Base-by-base conservation (phyloP, 2,888 invertebrate genomes). In the Autographa pulchrina region DNA sequence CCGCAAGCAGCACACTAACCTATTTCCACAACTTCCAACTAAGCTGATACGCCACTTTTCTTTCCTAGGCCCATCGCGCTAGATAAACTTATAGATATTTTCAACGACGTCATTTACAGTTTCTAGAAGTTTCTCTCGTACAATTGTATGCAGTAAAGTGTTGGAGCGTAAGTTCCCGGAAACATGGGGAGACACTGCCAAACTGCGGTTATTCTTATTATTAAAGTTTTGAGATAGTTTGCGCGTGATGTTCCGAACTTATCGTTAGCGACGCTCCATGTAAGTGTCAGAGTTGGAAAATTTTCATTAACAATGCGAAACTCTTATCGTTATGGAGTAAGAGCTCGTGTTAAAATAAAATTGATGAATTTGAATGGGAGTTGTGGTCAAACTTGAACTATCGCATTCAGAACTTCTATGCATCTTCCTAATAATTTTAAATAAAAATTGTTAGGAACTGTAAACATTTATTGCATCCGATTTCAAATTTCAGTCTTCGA, bases 151-250 rank as follows among this genome's bases (percentile, higher is more conserved):
- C 83, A 83, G 78, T 77, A 74, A 81, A 75, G 62, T 63, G 75
- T 65, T 61, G 71, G 66, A 31, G 70, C 72, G 70, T 71, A 74
- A 80, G 81, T 80, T 79, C 65, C 20, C 65, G 74, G 74, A 62
- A 74, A 80, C 70, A 60, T 61, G 68, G 62, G 63, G 61, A 56
- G 58, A 65, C 67, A 69, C 60, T 71, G 68, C 70, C 78, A 73
- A 73, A 78, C 79, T 70, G 71, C 59, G 71, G 74, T 75, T 77
- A 74, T 80, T 84, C 81, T 78, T 83, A 78, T 74, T 78, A 81
- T 81, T 72, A 72, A 83, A 85, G 74, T 83, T 82, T 60, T 48
- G 58, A 68, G 65, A 77, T 74, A 81, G 74, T 85, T 80, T 25
- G 48, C 20, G 67, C 62, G 48, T 67, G 69, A 66, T 68, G 71